Conservation (phyloP, 2,797 vertebrate species). For the Basileuterus tristriatus region DNA sequence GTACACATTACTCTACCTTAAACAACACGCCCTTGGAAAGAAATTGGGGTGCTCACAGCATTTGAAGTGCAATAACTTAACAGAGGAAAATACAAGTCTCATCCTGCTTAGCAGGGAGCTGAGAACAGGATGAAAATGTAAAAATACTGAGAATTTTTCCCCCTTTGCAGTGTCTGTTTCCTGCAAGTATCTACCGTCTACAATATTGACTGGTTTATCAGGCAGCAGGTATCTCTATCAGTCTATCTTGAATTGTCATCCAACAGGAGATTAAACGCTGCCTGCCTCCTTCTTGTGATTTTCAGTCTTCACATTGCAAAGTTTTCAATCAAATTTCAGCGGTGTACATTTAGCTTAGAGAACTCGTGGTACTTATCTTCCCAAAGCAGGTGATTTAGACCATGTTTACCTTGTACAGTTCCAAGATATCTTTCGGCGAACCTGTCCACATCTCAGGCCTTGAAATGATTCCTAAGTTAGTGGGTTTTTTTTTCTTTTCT, state of each 20-base stretch:
- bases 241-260: constrained; percentile 74
- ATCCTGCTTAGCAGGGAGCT: neutral
- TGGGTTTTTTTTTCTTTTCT: neutral
- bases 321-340: constrained; percentile 76
- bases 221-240: constrained; percentile 68
- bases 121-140: neutral
- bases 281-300: constrained; percentile 72
- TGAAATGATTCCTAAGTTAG: constrained; percentile 35
- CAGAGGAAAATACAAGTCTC: neutral
- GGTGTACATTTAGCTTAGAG: constrained; percentile 65
- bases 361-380: constrained; percentile 67
- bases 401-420: constrained; percentile 54
- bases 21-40: neutral
- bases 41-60: neutral
- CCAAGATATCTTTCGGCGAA: constrained; percentile 44
- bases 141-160: neutral
- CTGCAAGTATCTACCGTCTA: constrained; percentile 60
- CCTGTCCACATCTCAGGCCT: constrained; percentile 31
- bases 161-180: neutral
- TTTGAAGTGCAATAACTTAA: neutral
- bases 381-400: constrained; percentile 69
- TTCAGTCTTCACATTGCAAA: constrained; percentile 68
- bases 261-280: constrained; percentile 69
- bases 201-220: constrained; percentile 74
- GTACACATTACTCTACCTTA: neutral